Evolutionary conservation across 2,888 invertebrate genomes (phyloP).

Genomic region (Thalpophila matura): DNA sequence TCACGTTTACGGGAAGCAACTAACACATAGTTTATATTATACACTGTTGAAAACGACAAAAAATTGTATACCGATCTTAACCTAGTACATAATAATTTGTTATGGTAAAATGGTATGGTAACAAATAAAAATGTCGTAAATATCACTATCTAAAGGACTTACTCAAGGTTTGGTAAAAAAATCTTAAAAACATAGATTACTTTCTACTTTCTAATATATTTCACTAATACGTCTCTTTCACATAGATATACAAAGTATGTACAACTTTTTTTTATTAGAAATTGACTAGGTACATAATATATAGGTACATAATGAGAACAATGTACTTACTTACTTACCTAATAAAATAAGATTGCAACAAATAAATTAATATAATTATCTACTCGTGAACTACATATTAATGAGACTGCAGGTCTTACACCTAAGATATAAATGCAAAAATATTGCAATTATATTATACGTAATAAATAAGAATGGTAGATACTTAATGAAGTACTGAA

Average conservation of each 20-base stretch:
- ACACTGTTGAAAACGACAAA: neutral
- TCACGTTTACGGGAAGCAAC: neutral
- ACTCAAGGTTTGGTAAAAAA: conserved; percentile 23
- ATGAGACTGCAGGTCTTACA: neutral
- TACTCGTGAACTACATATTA: conserved; percentile 4
- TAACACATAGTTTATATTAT: neutral
- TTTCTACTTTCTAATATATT: conserved; percentile 73
- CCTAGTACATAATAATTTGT: neutral
- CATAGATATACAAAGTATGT: conserved; percentile 66
- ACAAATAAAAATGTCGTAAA: neutral
- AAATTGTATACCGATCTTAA: neutral
- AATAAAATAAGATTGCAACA: conserved; percentile 1
- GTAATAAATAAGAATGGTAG: conserved; percentile 12
- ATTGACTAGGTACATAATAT: conserved; percentile 40
- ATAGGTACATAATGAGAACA: too few relatives aligned
- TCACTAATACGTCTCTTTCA: conserved; percentile 80
- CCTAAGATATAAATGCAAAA: too few relatives aligned
- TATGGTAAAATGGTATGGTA: too few relatives aligned
- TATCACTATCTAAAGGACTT: neutral
- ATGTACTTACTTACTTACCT: neutral
- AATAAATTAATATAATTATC: conserved; percentile 2
- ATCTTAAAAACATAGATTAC: conserved; percentile 28
- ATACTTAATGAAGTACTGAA: neutral
- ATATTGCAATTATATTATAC: too few relatives aligned
- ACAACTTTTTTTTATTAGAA: conserved; percentile 49